These are phyloP conservation scores for Dicyrtomina minuta DNA, from an alignment of 2,888 invertebrate species.

Conservation along the genomic window DNA sequence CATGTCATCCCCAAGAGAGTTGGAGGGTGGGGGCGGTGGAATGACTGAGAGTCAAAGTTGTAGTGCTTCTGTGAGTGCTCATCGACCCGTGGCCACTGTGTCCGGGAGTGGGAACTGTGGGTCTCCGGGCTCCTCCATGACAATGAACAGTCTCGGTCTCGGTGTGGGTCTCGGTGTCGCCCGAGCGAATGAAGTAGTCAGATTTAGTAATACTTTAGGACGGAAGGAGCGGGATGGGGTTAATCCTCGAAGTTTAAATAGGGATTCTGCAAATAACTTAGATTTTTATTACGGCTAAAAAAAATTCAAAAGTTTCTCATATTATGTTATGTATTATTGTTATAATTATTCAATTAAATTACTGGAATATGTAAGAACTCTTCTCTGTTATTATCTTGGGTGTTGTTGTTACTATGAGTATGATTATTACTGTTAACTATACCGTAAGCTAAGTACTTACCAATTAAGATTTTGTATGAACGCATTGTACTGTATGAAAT, in stretches of 20 bases:
- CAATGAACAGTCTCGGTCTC: too few species aligned
- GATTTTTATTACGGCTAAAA: constrained; percentile 76
- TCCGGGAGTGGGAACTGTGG: constrained; percentile 55
- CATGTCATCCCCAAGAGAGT: constrained; percentile 30
- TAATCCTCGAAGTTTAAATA: constrained; percentile 65
- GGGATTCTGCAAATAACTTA: constrained; percentile 59
- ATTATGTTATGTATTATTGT: background rate
- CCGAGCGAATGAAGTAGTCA: constrained; percentile 51
- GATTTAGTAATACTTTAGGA: constrained; percentile 49
- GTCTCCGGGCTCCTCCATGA: constrained; percentile 59
- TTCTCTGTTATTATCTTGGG: too few species aligned
- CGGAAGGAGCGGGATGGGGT: constrained; percentile 49
- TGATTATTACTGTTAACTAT: too few species aligned
- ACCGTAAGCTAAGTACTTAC: too few species aligned
- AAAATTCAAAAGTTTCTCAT: background rate
- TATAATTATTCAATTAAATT: background rate
- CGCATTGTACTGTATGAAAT: too few species aligned
- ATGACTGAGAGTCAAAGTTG: too few species aligned
- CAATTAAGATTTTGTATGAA: too few species aligned
- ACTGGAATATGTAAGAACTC: too few species aligned
- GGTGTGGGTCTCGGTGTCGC: too few species aligned
- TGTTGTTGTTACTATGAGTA: too few species aligned
- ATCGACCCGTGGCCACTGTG: constrained; percentile 26
- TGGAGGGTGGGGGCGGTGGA: constrained; percentile 19
- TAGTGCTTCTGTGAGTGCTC: too few species aligned